Percentiles rank a stretch among this genome's conserved stretches.
Evolutionary conservation across 1,140 invertebrate genomes (phyloP).

Genomic region (Ceratitis capitata): DNA sequence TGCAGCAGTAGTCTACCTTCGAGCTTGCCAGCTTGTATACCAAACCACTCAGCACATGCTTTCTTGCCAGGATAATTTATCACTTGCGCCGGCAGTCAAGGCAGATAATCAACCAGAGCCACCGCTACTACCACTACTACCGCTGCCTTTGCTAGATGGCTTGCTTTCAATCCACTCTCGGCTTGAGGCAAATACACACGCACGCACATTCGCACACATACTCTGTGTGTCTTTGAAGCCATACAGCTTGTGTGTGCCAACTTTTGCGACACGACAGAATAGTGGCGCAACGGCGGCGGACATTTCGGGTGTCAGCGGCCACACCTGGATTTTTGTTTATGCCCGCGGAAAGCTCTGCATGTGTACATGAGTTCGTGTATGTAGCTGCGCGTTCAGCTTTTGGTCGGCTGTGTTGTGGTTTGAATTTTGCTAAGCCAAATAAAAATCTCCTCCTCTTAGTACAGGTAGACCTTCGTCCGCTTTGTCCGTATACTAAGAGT

Average conservation of each 20-base stretch:
- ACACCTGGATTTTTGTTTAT: constrained; percentile 30
- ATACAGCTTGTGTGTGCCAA: constrained; percentile 1
- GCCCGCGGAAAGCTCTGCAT: not conserved
- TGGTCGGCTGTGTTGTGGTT: not conserved
- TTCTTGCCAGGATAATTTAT: constrained; percentile 36
- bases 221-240: not conserved
- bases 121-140: not conserved
- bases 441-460: not conserved
- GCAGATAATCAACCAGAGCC: constrained; percentile 10
- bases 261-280: not conserved
- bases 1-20: not conserved
- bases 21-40: not conserved
- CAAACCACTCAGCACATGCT: constrained; percentile 5
- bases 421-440: not conserved
- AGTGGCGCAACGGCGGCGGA: not conserved
- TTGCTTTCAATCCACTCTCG: not conserved
- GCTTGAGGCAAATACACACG: too few species aligned
- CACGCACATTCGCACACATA: too few species aligned
- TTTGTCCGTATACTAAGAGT: not conserved
- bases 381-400: not conserved
- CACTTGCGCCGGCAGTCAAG: not conserved
- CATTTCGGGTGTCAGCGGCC: constrained; percentile 26
- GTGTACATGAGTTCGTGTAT: not conserved
- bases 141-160: not conserved
- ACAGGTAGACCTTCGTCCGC: not conserved